phyloP scores from a whole-genome alignment of 2,113 vertebrate species.

The Eira barbara region DNA sequence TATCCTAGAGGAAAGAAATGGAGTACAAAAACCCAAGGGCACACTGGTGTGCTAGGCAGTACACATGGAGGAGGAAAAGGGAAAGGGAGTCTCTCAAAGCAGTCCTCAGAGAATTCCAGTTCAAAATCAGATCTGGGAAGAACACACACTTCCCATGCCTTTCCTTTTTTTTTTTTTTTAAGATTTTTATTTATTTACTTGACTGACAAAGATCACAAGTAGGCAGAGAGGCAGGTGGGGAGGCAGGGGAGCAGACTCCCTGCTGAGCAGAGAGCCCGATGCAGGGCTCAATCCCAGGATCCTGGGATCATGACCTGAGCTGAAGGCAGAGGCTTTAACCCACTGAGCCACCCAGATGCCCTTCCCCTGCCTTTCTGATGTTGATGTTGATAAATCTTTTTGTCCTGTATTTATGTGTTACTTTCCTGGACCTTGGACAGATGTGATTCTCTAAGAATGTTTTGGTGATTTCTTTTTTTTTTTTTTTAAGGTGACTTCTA shows the following conservation, averaged over 20 bases:
- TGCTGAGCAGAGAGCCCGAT: too few relatives aligned
- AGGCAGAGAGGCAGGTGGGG: too few relatives aligned
- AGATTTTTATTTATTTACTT: too few relatives aligned
- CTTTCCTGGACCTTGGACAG: background rate
- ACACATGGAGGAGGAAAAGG: background rate
- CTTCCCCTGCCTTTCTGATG: background rate
- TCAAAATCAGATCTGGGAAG: background rate
- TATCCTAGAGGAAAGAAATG: background rate
- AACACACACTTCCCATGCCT: background rate
- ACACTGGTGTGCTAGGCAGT: background rate
- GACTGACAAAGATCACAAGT: too few relatives aligned
- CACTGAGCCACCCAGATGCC: too few relatives aligned
- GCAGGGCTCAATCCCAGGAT: too few relatives aligned
- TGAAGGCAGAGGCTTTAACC: too few relatives aligned
- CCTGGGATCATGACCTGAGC: too few relatives aligned
- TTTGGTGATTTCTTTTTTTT: background rate
- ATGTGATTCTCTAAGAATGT: background rate
- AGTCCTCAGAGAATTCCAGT: background rate
- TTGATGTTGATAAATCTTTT: background rate
- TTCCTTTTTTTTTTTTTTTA: background rate
- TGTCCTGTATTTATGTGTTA: background rate
- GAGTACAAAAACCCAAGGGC: background rate
- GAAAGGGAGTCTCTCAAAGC: background rate
- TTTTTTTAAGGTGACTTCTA: background rate
- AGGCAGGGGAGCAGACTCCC: too few relatives aligned